Evolutionary conservation across 2,113 vertebrate species (phyloP).

Genomic region (Cochlearius cochlearius): DNA sequence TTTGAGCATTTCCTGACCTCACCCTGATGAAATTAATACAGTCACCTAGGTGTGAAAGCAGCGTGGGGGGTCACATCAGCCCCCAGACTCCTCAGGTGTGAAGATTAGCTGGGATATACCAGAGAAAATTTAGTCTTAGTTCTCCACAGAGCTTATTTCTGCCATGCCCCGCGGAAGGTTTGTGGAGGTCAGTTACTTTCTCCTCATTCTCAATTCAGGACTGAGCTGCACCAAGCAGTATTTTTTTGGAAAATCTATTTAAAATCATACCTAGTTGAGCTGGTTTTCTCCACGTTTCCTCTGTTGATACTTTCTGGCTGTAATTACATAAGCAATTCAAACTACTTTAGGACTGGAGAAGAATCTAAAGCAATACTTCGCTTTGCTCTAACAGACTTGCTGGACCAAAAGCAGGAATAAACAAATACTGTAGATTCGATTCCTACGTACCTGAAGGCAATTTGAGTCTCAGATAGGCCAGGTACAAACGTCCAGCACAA

Average conservation of each 20-base stretch:
- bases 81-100: background rate
- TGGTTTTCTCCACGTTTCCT: background rate
- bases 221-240: rapidly evolving
- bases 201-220: background rate
- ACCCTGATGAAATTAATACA: background rate
- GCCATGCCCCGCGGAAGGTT: background rate
- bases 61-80: background rate
- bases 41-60: background rate
- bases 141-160: background rate
- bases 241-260: background rate
- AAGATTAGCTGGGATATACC: background rate
- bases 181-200: background rate
- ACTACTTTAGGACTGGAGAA: background rate
- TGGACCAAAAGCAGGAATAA: background rate
- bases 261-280: background rate
- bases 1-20: background rate
- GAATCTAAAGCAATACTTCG: background rate
- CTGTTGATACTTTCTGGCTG: background rate
- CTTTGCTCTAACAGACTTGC: background rate
- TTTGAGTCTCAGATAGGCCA: background rate
- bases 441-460: background rate
- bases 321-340: background rate
- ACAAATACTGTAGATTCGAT: background rate
- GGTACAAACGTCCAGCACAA: background rate
- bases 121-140: background rate